Conservation (phyloP, 1,140 invertebrate species). For the Doryteuthis pealeii region DNA sequence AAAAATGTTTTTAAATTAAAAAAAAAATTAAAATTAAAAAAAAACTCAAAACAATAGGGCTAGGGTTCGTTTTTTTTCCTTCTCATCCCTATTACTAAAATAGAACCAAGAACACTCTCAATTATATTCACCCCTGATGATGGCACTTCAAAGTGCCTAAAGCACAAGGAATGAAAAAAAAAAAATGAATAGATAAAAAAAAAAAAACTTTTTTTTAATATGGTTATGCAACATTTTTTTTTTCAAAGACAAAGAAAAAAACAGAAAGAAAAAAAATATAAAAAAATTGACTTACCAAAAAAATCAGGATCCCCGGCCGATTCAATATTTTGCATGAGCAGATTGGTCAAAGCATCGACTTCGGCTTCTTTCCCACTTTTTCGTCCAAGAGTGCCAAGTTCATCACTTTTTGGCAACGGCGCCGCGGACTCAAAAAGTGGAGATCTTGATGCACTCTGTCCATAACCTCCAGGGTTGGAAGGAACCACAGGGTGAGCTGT, state of each 20-base stretch:
- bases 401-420: neutral
- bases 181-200: too few relatives aligned
- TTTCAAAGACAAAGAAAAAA: neutral
- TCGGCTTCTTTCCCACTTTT: constrained; percentile 67
- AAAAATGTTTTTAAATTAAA: too few relatives aligned
- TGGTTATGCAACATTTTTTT: too few relatives aligned
- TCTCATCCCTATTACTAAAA: too few relatives aligned
- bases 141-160: too few relatives aligned
- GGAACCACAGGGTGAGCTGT: neutral
- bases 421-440: neutral
- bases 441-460: neutral
- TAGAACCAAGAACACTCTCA: too few relatives aligned
- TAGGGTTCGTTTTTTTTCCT: too few relatives aligned
- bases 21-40: too few relatives aligned
- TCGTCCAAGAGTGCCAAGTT: neutral
- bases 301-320: constrained; percentile 73
- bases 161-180: too few relatives aligned
- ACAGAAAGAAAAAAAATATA: neutral
- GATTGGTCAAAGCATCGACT: constrained; percentile 84
- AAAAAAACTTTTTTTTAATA: too few relatives aligned
- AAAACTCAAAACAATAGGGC: too few relatives aligned
- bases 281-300: constrained; percentile 65
- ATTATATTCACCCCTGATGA: too few relatives aligned
- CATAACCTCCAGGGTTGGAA: neutral
- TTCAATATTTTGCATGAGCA: constrained; percentile 81